Evolutionary conservation across 2,888 invertebrate genomes (phyloP), one percentile per base, ranked within the genome.

Genomic region (Yponomeuta plumbellus): DNA sequence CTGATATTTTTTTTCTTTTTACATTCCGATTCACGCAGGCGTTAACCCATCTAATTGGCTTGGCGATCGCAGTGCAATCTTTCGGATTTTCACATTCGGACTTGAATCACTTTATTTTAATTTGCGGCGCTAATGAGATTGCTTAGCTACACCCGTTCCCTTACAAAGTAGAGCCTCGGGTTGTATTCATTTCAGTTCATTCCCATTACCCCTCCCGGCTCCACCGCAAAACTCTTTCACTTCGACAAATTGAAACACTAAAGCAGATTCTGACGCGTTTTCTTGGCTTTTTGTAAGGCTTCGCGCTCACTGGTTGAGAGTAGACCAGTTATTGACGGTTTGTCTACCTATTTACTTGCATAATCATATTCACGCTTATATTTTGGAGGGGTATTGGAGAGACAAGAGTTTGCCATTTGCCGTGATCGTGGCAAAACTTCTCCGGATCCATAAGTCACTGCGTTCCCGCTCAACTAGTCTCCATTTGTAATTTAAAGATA

Each of bases 161-260:
- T 52, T 52, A 52, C 44, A 52, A 52, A 52, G 44, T 17, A 17
- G 5, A 52, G 17, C 44, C 44, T 52, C 17, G 44, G 44, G 44
- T 52, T 52, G 44, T 52, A 52, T 52, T 52, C 44, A 52, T 52
- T 52, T 52, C 44, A 52, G 44, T 52, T 52, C 17, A 52, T 52
- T 52, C 44, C 44, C 17, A 8, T 52, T 17, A 17, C 44, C 17
- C 44, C 44, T 17, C 44, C 44, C 44, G 17, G 44, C 44, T 52
- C 17, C 44, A 52, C 58, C 58, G 58, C 58, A 58, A 58, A 58
- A 58, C 58, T 58, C 58, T 58, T 58, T 58, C 58, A 58, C 58
- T 58, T 58, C 58, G 58, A 58, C 21, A 58, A 58, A 58, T 58
- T 58, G 58, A 22, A 58, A 22, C 58, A 58, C 21, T 58, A 58